These are phyloP conservation scores for Eilema sororculum DNA, from an alignment of 2,888 invertebrate genomes.

Conservation along the genomic window DNA sequence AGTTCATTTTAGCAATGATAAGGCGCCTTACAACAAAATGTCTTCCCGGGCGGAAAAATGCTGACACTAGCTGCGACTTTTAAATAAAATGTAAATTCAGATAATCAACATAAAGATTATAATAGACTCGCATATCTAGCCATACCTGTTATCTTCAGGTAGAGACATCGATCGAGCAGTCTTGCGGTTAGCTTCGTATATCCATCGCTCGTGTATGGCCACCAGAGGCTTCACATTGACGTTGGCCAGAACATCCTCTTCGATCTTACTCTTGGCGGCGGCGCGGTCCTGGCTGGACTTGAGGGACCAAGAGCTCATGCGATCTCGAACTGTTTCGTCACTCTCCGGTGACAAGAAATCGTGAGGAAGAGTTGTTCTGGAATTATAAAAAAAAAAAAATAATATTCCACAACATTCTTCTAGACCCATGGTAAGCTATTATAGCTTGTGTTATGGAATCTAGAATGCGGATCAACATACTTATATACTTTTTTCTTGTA, in stretches of 20 bases:
- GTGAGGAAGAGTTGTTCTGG: conserved; percentile 60
- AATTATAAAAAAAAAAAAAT: conserved; percentile 25
- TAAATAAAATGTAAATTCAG: too few species aligned
- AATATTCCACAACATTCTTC: too few species aligned
- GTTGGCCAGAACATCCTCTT: conserved; percentile 71
- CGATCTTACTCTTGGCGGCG: conserved; percentile 54
- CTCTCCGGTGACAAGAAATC: conserved; percentile 61
- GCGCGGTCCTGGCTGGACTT: conserved; percentile 51
- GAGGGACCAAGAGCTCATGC: conserved; percentile 63
- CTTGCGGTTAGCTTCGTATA: conserved; percentile 79
- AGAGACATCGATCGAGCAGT: conserved; percentile 74
- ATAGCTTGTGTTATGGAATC: too few species aligned
- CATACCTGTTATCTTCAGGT: conserved; percentile 76
- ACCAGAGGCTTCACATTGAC: conserved; percentile 81
- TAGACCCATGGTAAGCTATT: too few species aligned
- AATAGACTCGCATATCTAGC: background rate
- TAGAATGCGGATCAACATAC: too few species aligned
- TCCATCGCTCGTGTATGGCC: conserved; percentile 83
- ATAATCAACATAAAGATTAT: too few species aligned
- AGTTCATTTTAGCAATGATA: background rate
- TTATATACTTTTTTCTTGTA: too few species aligned
- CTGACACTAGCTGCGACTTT: too few species aligned
- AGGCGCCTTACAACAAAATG: too few species aligned
- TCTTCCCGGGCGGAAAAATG: too few species aligned
- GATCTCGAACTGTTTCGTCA: conserved; percentile 55